These are phyloP conservation scores for Streptopelia turtur DNA, from an alignment of 2,797 vertebrate genomes.

Conservation along the genomic window DNA sequence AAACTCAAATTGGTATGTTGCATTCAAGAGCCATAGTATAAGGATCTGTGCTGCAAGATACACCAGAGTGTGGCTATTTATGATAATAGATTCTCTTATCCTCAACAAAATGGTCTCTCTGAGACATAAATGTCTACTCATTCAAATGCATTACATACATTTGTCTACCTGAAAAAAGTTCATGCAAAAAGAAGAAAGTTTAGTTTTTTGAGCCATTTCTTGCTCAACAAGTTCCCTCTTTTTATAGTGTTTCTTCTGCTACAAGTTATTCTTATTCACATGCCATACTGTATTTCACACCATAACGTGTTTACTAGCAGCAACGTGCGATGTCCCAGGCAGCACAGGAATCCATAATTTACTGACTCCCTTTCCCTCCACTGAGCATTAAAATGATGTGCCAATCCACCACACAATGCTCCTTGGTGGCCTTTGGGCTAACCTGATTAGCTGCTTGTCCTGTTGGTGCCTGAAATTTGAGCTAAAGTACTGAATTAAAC, in stretches of 20 bases:
- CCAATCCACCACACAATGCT: background rate
- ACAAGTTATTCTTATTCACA: slow-evolving; percentile 35
- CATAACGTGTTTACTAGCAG: slow-evolving; percentile 40
- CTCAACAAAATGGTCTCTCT: background rate
- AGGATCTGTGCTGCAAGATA: background rate
- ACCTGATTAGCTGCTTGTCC: background rate
- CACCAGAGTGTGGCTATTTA: background rate
- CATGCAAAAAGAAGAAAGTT: background rate
- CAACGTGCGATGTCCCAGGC: background rate
- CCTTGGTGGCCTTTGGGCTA: background rate
- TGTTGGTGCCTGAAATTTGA: background rate
- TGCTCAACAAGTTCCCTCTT: slow-evolving; percentile 3
- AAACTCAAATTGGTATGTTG: background rate
- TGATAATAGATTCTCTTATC: background rate
- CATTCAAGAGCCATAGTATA: background rate
- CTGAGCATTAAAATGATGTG: background rate
- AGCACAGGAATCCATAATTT: slow-evolving; percentile 26
- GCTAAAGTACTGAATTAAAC: background rate
- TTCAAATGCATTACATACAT: background rate
- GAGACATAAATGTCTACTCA: background rate
- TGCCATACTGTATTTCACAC: background rate
- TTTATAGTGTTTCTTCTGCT: slow-evolving; percentile 47
- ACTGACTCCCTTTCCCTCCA: background rate
- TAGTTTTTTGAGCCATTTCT: background rate
- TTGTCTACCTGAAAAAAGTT: background rate